Evolutionary conservation across 2,888 invertebrate genomes (phyloP), one percentile per base, ranked within the genome.

Genomic region (Polymixis flavicincta): DNA sequence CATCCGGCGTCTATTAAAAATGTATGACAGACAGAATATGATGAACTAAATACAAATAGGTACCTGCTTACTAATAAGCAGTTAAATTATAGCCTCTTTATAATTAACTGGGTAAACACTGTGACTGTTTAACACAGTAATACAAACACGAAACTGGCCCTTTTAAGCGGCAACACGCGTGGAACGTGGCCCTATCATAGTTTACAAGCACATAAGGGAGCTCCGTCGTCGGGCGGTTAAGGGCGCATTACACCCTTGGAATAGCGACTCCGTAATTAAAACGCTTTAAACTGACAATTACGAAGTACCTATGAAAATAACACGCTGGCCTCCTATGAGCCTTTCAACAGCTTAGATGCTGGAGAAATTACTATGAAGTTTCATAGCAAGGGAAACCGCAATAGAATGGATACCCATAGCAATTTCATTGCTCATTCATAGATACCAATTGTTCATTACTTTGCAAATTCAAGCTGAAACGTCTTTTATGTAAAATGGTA

Each of bases 241-340:
- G 93, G 92, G 94, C 93, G 88, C 94, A 93, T 95, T 94, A 93
- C 92, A 94, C 95, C 95, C 95, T 93, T 92, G 89, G 89, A 94
- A 95, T 94, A 93, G 94, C 92, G 92, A 91, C 92, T 92, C 91
- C 90, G 94, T 96, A 96, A 96, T 96, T 96, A 96, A 96, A 96
- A 92, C 95, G 92, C 94, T 93, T 93, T 95, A 94, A 95, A 95
- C 92, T 93, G 93, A 94, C 95, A 90, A 95, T 96, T 93, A 93
- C 89, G 89, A 91, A 91, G 92, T 92, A 89, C 91, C 90, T 90
- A 91, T 92, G 92, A 91, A 90, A 91, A 91, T 89, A 89, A 89
- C 88, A 85, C 76, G 78, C 82, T 77, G 83, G 84, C 79, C 80
- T 89, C 82, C 84, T 88, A 89, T 88, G 89, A 86, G 91, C 86